Percentiles rank a stretch among this genome's conserved stretches.
phyloP scores from a whole-genome alignment of 2,113 vertebrate species.

The Hypomesus transpacificus region DNA sequence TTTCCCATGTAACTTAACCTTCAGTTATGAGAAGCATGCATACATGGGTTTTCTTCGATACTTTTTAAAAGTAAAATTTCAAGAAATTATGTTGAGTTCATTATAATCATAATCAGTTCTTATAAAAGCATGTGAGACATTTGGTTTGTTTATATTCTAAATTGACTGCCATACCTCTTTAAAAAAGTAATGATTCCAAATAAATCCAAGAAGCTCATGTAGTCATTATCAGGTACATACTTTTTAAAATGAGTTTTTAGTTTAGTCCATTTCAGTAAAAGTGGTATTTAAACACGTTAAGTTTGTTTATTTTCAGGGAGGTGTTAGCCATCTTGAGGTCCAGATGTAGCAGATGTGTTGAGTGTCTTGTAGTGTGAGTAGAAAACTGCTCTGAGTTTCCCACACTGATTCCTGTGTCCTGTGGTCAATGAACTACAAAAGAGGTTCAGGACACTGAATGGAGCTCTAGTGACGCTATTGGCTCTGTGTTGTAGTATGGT shows the following conservation, averaged over 20 bases:
- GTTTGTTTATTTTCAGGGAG: not conserved
- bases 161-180: too few species aligned
- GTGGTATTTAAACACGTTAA: not conserved
- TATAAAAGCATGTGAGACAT: not conserved
- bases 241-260: too few species aligned
- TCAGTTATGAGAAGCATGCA: not conserved
- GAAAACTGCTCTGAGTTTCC: slow-evolving; percentile 32
- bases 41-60: not conserved
- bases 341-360: slow-evolving; percentile 31
- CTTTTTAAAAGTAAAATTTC: not conserved
- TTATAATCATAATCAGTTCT: not conserved
- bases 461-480: slow-evolving; percentile 25
- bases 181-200: too few species aligned
- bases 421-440: slow-evolving; percentile 29
- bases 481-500: slow-evolving; percentile 20
- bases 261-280: too few species aligned
- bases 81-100: not conserved
- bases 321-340: not conserved
- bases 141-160: too few species aligned
- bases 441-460: slow-evolving; percentile 32
- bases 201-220: too few species aligned
- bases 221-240: too few species aligned
- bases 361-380: slow-evolving; percentile 32
- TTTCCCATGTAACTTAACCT: not conserved
- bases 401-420: slow-evolving; percentile 31